phyloP scores from a whole-genome alignment of 2,797 vertebrate species.

The Champsocephalus esox region DNA sequence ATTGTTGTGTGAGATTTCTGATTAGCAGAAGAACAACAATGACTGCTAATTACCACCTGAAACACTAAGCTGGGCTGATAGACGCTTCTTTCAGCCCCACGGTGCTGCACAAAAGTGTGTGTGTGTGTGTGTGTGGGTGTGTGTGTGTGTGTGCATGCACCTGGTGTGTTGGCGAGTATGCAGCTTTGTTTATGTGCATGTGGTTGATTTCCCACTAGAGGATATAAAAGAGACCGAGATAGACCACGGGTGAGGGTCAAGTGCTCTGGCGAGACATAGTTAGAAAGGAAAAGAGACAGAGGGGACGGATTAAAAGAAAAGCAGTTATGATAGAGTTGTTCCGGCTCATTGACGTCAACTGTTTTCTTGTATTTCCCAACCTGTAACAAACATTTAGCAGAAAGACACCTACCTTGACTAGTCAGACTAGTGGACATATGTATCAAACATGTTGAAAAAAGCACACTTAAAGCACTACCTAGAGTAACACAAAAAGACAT shows the following conservation, averaged over 20 bases:
- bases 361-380: conserved; percentile 22
- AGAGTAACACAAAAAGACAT: too few relatives aligned
- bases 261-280: conserved; percentile 49
- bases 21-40: conserved; percentile 82
- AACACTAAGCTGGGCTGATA: conserved; percentile 77
- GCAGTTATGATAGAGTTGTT: conserved; percentile 50
- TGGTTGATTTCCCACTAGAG: conserved; percentile 65
- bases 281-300: conserved; percentile 43
- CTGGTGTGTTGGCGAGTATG: conserved; percentile 13
- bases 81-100: conserved; percentile 69
- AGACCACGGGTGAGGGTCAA: conserved; percentile 53
- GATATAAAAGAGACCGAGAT: conserved; percentile 61
- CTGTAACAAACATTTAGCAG: conserved; percentile 25
- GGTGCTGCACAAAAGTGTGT: conserved; percentile 34
- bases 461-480: not conserved
- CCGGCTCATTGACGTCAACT: conserved; percentile 17
- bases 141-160: not conserved
- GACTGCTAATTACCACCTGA: conserved; percentile 84
- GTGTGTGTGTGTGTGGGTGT: too few relatives aligned
- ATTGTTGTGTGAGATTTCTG: conserved; percentile 78
- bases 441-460: conserved; percentile 10
- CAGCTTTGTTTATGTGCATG: conserved; percentile 53
- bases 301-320: conserved; percentile 46
- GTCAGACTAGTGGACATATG: conserved; percentile 30
- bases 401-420: conserved; percentile 19